These are phyloP conservation scores for Cygnus olor DNA, from an alignment of 2,797 vertebrate genomes.

Conservation along the genomic window DNA sequence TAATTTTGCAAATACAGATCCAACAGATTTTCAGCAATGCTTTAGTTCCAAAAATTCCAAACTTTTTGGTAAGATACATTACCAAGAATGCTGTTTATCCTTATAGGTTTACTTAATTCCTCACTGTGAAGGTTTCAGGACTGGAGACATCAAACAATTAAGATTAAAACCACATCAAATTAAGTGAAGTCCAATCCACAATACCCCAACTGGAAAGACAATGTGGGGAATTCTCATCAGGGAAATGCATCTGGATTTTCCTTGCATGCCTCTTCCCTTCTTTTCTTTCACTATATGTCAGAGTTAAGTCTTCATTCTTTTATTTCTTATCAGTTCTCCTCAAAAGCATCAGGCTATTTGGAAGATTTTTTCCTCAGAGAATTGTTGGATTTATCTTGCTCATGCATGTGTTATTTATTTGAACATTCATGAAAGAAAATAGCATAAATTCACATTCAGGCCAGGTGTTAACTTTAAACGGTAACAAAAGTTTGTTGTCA, in stretches of 20 bases:
- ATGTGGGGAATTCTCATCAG: neutral
- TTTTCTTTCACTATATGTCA: neutral
- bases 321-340: neutral
- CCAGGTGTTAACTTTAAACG: neutral
- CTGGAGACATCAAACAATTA: neutral
- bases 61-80: neutral
- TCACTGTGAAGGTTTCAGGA: neutral
- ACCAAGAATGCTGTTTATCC: neutral
- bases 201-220: neutral
- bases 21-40: neutral
- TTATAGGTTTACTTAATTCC: neutral
- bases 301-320: neutral
- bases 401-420: neutral
- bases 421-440: neutral
- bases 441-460: accelerated
- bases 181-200: neutral
- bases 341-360: neutral
- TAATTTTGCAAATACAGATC: neutral
- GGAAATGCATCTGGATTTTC: neutral
- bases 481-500: neutral
- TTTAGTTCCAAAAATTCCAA: neutral
- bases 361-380: neutral
- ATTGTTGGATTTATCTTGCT: neutral
- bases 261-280: neutral
- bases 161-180: neutral